These are phyloP conservation scores for Ondatra zibethicus DNA, from an alignment of 2,113 vertebrate species.

Conservation along the genomic window DNA sequence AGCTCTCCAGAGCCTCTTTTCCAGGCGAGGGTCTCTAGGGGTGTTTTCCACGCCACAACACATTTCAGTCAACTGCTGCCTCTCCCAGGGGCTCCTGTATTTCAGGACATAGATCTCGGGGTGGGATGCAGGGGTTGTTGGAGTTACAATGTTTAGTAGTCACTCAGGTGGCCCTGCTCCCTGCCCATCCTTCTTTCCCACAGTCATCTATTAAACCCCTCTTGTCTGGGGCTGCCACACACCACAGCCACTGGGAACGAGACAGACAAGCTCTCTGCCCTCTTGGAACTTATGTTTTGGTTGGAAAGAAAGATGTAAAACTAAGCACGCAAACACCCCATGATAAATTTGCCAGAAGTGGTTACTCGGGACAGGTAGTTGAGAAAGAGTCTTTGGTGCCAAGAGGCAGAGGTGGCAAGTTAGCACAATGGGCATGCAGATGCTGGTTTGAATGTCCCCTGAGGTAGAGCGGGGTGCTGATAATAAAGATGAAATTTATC, in stretches of 20 bases:
- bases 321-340: neutral
- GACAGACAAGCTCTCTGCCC: neutral
- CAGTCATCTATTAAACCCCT: neutral
- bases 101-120: neutral
- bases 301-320: neutral
- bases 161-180: neutral
- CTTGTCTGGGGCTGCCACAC: neutral
- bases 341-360: neutral
- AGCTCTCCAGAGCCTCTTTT: neutral
- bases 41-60: neutral
- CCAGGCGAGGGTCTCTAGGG: neutral
- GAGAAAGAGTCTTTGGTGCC: neutral
- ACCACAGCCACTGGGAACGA: rapidly evolving
- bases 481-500: neutral
- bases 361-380: neutral
- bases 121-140: neutral
- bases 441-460: neutral
- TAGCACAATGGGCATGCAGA: too few relatives aligned
- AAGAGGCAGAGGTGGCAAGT: neutral
- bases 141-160: neutral
- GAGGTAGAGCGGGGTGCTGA: neutral
- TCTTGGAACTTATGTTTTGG: neutral
- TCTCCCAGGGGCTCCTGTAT: neutral
- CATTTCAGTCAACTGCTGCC: conserved; percentile 52
- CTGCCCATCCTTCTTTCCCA: neutral